Conservation (phyloP, 2,888 invertebrate species). For the Caenorhabditis zanzibari region DNA sequence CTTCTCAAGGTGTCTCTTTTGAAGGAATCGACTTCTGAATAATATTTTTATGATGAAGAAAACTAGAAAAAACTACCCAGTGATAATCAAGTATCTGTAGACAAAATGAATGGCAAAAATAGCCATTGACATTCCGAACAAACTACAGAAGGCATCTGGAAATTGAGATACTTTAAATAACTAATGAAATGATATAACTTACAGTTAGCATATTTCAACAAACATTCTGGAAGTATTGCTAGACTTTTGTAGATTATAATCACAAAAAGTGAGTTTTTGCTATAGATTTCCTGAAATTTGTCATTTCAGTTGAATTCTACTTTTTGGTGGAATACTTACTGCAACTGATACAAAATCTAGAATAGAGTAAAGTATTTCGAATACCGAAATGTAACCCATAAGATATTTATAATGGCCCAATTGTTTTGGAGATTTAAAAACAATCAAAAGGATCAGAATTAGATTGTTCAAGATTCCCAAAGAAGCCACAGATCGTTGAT, state of each 20-base stretch:
- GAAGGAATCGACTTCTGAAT: not conserved
- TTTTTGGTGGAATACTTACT: constrained; percentile 3
- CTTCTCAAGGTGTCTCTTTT: constrained; percentile 4
- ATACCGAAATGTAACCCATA: constrained; percentile 35
- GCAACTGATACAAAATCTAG: constrained; percentile 28
- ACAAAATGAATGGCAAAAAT: constrained; percentile 48
- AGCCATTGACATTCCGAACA: constrained; percentile 49
- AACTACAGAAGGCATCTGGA: constrained; percentile 36
- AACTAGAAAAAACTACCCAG: constrained; percentile 3
- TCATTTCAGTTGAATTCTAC: not conserved
- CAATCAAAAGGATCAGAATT: constrained; percentile 20
- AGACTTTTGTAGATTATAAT: constrained; percentile 4
- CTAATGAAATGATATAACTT: not conserved
- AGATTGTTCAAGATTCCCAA: constrained; percentile 21
- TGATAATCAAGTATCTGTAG: constrained; percentile 31
- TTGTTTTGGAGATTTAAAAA: constrained; percentile 46
- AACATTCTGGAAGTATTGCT: not conserved
- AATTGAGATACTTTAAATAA: too few species aligned
- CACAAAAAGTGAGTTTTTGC: constrained; percentile 4
- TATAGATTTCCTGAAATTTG: constrained; percentile 12
- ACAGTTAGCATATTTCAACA: constrained; percentile 3
- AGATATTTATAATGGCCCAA: constrained; percentile 37
- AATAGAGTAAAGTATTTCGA: constrained; percentile 35
- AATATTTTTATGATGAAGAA: not conserved
- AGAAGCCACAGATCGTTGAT: constrained; percentile 7